These are phyloP conservation scores for Leptinotarsa juncta DNA, from an alignment of 2,888 invertebrate species.

Conservation along the genomic window DNA sequence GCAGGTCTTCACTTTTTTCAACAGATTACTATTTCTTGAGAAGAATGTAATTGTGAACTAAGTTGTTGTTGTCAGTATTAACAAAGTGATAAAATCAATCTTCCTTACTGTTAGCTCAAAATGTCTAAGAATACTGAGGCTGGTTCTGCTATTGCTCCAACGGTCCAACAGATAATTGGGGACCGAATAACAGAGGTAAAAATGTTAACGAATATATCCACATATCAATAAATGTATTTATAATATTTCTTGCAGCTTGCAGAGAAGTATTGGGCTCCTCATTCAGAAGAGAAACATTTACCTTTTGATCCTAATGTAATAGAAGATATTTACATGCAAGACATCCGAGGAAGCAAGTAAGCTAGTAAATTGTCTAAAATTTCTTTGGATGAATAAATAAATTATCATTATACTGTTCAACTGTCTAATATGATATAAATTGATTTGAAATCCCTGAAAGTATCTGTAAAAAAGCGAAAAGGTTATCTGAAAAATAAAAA, in stretches of 20 bases:
- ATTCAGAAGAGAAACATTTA: constrained; percentile 78
- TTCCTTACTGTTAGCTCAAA: neutral
- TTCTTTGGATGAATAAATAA: no score
- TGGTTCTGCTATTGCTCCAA: constrained; percentile 76
- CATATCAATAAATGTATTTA: neutral
- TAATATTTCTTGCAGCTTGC: constrained; percentile 76
- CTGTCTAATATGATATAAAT: no score
- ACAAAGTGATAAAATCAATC: neutral
- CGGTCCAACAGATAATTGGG: constrained; percentile 90
- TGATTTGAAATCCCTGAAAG: no score
- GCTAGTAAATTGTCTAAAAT: constrained; percentile 49
- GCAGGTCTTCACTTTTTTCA: no score
- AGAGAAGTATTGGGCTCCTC: constrained; percentile 92
- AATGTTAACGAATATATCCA: neutral
- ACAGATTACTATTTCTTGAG: no score
- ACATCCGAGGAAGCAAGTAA: constrained; percentile 86
- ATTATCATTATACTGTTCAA: no score
- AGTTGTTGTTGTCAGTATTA: neutral
- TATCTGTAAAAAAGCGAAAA: no score
- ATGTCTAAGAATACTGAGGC: constrained; percentile 31
- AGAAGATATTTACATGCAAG: constrained; percentile 89
- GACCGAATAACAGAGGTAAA: constrained; percentile 88
- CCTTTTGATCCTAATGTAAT: constrained; percentile 83
- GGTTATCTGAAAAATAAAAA: no score
- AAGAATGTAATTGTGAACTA: no score